Conservation (phyloP, 2,888 invertebrate species). For the Meghimatium bilineatum region DNA sequence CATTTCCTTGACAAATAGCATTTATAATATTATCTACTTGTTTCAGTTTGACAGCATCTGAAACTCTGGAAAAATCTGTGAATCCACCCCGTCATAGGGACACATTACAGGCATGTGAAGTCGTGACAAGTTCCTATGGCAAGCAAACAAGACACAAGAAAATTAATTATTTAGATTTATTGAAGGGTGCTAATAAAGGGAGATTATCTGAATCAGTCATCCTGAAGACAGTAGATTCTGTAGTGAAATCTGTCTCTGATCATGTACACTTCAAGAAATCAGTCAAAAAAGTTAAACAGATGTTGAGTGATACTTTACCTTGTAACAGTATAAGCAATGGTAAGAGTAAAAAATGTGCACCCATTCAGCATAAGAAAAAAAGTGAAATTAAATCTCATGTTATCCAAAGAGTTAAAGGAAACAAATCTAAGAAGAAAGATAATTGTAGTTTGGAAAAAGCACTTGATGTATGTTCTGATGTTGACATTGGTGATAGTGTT, state of each 20-base stretch:
- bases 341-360: not conserved
- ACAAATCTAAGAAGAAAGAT: not conserved
- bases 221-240: conserved; percentile 32
- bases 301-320: not conserved
- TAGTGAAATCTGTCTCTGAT: conserved; percentile 26
- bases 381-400: not conserved
- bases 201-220: conserved; percentile 16
- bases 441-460: not conserved
- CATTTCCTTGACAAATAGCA: not conserved
- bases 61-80: not conserved
- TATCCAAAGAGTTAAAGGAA: not conserved
- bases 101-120: conserved; percentile 4
- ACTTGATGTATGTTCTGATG: not conserved
- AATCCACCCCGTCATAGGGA: not conserved
- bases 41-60: conserved; percentile 13
- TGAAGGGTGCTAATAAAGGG: conserved; percentile 66
- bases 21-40: not conserved
- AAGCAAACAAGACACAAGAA: conserved; percentile 70
- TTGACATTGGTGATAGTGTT: conserved; percentile 10
- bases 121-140: not conserved
- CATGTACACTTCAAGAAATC: not conserved
- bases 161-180: conserved; percentile 70
- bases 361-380: not conserved
- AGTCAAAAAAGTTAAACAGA: conserved; percentile 7
- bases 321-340: not conserved